Evolutionary conservation across 2,113 vertebrate genomes (phyloP).

Genomic region (Vicugna pacos): DNA sequence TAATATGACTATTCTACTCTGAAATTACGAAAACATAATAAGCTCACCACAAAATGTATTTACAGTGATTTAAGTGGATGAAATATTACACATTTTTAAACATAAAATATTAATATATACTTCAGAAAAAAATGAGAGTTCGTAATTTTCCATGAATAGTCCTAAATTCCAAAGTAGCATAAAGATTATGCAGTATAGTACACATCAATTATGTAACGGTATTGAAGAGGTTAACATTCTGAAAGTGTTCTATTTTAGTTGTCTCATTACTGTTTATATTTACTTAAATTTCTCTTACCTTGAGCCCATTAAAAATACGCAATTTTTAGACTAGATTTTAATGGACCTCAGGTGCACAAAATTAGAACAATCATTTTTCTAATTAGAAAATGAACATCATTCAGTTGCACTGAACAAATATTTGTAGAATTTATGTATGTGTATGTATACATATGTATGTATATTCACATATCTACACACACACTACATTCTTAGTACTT

Average conservation of each 20-base stretch:
- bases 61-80: background rate
- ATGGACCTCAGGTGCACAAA: slow-evolving; percentile 58
- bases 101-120: background rate
- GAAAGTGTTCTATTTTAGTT: slow-evolving; percentile 54
- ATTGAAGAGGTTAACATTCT: slow-evolving; percentile 34
- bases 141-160: background rate
- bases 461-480: background rate
- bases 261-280: slow-evolving; percentile 57
- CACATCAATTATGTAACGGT: background rate
- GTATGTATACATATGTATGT: background rate
- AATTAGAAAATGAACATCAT: slow-evolving; percentile 57
- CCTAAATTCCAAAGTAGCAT: background rate
- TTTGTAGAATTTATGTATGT: background rate
- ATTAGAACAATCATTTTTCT: slow-evolving; percentile 29
- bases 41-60: background rate
- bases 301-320: background rate
- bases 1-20: background rate
- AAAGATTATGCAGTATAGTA: background rate
- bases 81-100: background rate
- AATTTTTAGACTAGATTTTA: slow-evolving; percentile 63
- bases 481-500: background rate
- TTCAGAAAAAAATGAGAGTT: background rate
- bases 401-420: background rate
- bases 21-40: background rate
- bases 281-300: slow-evolving; percentile 55